These are phyloP conservation scores for Chesias legatella DNA, from an alignment of 2,888 invertebrate genomes.

Conservation along the genomic window DNA sequence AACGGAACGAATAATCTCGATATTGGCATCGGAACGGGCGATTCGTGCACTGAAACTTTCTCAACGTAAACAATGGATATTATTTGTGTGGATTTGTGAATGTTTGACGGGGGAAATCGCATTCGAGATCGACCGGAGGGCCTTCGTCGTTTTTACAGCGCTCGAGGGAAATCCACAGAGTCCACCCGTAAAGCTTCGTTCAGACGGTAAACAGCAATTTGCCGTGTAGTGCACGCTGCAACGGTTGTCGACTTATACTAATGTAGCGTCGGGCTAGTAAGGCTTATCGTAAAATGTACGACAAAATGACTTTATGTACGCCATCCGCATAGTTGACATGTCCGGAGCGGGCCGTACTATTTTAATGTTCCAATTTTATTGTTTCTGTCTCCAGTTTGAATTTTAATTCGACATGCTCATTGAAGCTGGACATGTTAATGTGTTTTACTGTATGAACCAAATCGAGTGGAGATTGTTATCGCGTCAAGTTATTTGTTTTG, in stretches of 20 bases:
- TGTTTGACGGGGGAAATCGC: conserved; percentile 44
- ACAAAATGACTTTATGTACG: conserved; percentile 54
- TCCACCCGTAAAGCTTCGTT: conserved; percentile 54
- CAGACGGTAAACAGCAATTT: conserved; percentile 52
- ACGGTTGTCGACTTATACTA: conserved; percentile 26
- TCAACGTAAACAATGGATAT: conserved; percentile 50
- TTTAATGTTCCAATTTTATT: conserved; percentile 57
- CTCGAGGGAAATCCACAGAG: conserved; percentile 73
- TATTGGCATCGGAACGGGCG: conserved; percentile 45
- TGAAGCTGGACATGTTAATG: conserved; percentile 37
- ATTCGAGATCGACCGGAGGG: conserved; percentile 57
- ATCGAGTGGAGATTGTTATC: conserved; percentile 33
- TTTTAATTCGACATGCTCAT: conserved; percentile 58
- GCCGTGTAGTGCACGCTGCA: conserved; percentile 44
- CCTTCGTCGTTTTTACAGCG: conserved; percentile 63
- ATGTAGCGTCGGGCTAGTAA: conserved; percentile 21
- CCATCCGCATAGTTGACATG: conserved; percentile 44
- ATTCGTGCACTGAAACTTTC: conserved; percentile 37
- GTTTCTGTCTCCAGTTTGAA: conserved; percentile 55
- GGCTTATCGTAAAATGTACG: conserved; percentile 56
- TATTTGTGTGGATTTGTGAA: conserved; percentile 52
- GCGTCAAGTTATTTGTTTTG: conserved; percentile 33
- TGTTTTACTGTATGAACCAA: conserved; percentile 28
- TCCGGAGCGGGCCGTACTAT: conserved; percentile 45
- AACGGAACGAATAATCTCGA: conserved; percentile 46